Evolutionary conservation across 2,113 vertebrate species (phyloP).

Genomic region (Emydura subglobosa): DNA sequence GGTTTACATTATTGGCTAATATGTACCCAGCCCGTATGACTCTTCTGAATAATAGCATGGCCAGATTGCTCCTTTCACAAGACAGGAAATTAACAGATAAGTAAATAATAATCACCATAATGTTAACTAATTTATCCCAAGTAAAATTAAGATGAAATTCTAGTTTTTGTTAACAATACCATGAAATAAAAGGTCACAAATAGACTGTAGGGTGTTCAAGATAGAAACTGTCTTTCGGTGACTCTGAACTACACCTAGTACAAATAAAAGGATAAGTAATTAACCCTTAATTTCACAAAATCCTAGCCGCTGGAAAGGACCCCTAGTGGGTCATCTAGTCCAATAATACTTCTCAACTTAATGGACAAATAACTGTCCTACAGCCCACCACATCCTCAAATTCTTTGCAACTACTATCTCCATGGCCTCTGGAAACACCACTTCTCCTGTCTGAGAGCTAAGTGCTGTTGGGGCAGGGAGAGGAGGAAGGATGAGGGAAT

Average conservation of each 20-base stretch:
- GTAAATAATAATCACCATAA: neutral
- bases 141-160: neutral
- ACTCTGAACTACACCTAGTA: neutral
- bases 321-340: neutral
- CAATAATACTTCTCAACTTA: neutral
- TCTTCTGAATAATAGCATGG: neutral
- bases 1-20: neutral
- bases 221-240: neutral
- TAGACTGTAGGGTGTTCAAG: neutral
- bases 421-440: neutral
- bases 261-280: neutral
- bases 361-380: neutral
- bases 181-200: neutral
- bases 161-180: neutral
- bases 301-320: neutral
- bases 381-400: neutral
- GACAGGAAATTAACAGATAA: neutral
- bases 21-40: neutral
- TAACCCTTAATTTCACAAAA: neutral
- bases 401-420: neutral
- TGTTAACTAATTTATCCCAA: neutral
- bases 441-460: neutral
- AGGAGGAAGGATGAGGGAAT: neutral
- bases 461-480: neutral
- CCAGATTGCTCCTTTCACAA: neutral